phyloP scores from a whole-genome alignment of 2,888 invertebrate genomes.

The Marasmarcha lunaedactyla region DNA sequence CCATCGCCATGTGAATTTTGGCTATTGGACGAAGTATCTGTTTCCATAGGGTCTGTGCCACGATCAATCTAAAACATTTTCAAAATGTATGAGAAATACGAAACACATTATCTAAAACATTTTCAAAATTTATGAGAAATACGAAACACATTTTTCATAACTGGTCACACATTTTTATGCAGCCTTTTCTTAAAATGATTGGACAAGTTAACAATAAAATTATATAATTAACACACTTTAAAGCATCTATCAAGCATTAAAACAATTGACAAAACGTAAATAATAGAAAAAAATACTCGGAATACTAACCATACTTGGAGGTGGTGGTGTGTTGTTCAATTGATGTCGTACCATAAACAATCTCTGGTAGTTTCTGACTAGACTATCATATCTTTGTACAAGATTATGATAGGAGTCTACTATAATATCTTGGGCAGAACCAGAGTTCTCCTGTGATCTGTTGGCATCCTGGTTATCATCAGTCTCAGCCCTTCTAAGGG shows the following conservation, averaged over 20 bases:
- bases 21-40: conserved; percentile 29
- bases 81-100: not conserved
- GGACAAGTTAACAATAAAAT: too few species aligned
- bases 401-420: conserved; percentile 61
- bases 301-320: conserved; percentile 43
- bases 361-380: conserved; percentile 61
- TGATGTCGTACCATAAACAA: conserved; percentile 60
- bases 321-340: conserved; percentile 43
- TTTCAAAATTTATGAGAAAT: too few species aligned
- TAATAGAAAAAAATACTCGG: too few species aligned
- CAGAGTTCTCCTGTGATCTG: conserved; percentile 30
- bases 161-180: too few species aligned
- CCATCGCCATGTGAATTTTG: not conserved
- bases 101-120: conserved; percentile 44
- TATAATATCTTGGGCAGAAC: conserved; percentile 48
- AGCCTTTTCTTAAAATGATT: too few species aligned
- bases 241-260: too few species aligned
- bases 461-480: conserved; percentile 27
- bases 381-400: conserved; percentile 60
- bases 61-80: conserved; percentile 69
- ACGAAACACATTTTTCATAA: conserved; percentile 46
- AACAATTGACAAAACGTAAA: too few species aligned
- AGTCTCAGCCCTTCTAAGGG: conserved; percentile 28
- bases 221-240: too few species aligned
- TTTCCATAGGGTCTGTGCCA: conserved; percentile 79